phyloP scores from a whole-genome alignment of 1,140 invertebrate genomes.

The Euborellia annulipes region DNA sequence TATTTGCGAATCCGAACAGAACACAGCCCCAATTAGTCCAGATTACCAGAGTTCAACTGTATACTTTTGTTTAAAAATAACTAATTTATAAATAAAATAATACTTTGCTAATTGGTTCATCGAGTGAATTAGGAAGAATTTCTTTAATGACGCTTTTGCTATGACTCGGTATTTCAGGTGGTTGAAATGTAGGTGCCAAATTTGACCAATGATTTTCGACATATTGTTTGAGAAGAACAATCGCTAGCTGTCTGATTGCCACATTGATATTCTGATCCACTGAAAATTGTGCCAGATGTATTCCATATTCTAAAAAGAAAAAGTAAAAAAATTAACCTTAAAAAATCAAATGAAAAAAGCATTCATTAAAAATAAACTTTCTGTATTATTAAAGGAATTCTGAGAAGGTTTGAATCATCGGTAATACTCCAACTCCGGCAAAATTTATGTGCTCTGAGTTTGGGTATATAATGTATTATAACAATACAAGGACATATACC shows the following conservation, averaged over 20 bases:
- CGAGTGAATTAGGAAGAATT: slow-evolving; percentile 47
- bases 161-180: slow-evolving; percentile 39
- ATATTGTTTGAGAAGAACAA: slow-evolving; percentile 59
- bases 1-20: too few relatives aligned
- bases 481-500: too few relatives aligned
- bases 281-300: slow-evolving; percentile 55
- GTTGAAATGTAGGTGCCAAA: slow-evolving; percentile 40
- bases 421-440: too few relatives aligned
- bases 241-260: slow-evolving; percentile 51
- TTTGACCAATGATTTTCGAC: slow-evolving; percentile 55
- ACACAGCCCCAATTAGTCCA: too few relatives aligned
- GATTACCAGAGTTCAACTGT: too few relatives aligned
- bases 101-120: slow-evolving; percentile 55
- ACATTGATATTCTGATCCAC: slow-evolving; percentile 46
- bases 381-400: not conserved
- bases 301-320: slow-evolving; percentile 45
- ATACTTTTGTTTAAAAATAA: too few relatives aligned
- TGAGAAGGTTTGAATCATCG: too few relatives aligned
- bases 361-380: slow-evolving; percentile 1
- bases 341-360: not conserved
- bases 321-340: not conserved
- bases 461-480: too few relatives aligned
- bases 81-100: too few relatives aligned
- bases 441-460: too few relatives aligned
- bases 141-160: slow-evolving; percentile 49